A percentile compares a stretch with the other conserved stretches of the same genome.
These are phyloP conservation scores for Naja naja DNA, from an alignment of 2,113 vertebrate species.

Conservation along the genomic window DNA sequence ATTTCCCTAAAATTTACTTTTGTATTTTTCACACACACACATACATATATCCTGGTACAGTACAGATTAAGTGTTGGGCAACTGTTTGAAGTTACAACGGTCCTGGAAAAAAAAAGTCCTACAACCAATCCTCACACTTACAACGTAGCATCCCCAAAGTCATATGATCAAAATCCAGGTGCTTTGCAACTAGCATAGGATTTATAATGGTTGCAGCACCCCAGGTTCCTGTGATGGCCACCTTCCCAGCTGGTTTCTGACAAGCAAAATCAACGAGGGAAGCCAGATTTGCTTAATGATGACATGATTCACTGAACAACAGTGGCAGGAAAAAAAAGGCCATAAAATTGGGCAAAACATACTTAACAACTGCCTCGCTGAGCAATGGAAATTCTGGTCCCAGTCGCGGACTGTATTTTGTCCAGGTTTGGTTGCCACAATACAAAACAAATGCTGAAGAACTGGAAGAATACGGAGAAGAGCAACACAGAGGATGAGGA, in stretches of 20 bases:
- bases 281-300: background rate
- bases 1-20: too few relatives aligned
- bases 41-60: background rate
- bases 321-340: background rate
- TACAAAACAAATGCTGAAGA: background rate
- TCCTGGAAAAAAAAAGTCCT: too few relatives aligned
- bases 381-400: background rate
- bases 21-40: too few relatives aligned
- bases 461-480: background rate
- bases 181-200: background rate
- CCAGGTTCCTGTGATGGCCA: background rate
- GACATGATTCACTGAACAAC: background rate
- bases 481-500: conserved; percentile 41
- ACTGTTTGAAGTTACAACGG: too few relatives aligned
- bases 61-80: background rate
- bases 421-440: background rate
- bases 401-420: background rate
- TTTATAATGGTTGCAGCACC: background rate
- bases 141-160: background rate
- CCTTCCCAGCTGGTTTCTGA: background rate
- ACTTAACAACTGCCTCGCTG: background rate
- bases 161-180: background rate
- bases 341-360: background rate
- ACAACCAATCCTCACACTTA: background rate
- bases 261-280: background rate